Percentiles rank a stretch among this genome's conserved stretches.
Evolutionary conservation across 2,797 vertebrate genomes (phyloP).

Genomic region (Artibeus jamaicensis): DNA sequence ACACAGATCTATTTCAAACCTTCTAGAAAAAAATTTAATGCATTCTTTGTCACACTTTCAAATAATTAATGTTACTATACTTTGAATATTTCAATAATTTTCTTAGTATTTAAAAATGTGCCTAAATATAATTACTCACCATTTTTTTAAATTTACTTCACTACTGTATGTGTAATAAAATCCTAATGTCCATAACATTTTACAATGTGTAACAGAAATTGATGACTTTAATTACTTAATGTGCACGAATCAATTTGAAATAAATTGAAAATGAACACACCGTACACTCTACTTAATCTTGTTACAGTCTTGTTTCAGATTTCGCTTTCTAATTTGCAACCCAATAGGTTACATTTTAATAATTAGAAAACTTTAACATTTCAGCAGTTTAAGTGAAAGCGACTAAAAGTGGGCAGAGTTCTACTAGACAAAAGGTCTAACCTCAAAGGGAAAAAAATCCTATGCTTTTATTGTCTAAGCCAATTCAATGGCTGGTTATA

Average conservation of each 20-base stretch:
- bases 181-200: slow-evolving; percentile 55
- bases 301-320: slow-evolving; percentile 44
- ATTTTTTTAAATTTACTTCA: slow-evolving; percentile 22
- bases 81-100: slow-evolving; percentile 33
- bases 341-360: slow-evolving; percentile 9
- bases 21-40: background rate
- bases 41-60: slow-evolving; percentile 17
- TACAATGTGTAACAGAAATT: slow-evolving; percentile 57
- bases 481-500: background rate
- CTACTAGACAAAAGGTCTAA: background rate
- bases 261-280: slow-evolving; percentile 56
- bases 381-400: slow-evolving; percentile 3
- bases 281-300: slow-evolving; percentile 47
- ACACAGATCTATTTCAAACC: background rate
- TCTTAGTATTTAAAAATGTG: slow-evolving; percentile 38
- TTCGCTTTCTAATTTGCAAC: slow-evolving; percentile 51
- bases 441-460: background rate
- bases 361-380: slow-evolving; percentile 5
- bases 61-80: background rate
- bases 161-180: background rate
- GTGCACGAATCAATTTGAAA: slow-evolving; percentile 52
- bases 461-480: background rate
- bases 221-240: slow-evolving; percentile 65
- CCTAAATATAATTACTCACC: background rate
- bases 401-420: background rate